Base-by-base conservation (phyloP, 2,797 vertebrate genomes). In the Eidolon dupreanum region DNA sequence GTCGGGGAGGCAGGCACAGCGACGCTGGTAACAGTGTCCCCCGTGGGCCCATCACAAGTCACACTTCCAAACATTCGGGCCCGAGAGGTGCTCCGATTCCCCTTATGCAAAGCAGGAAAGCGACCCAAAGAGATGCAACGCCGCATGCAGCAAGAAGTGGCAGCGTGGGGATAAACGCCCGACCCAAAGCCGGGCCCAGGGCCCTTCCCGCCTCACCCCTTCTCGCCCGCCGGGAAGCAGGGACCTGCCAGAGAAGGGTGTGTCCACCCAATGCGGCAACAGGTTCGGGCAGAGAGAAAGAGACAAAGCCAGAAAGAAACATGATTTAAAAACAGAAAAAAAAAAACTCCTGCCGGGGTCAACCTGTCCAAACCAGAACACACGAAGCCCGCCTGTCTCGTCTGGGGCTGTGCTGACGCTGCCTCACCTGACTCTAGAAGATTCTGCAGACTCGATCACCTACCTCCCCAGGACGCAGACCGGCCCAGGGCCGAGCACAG, bases 401-500 rank as follows among this genome's bases (percentile, higher is more conserved):
- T 6, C 38, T 1, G 43, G 2, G 17, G 61, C 1, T 1, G 22
- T 0, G 31, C 2, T 6, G 33, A 33, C 33, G 59, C 59, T 0
- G 31, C 53, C 82, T 77, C 57, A 41, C 70, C 70, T 16, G 65
- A 53, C 20, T 3, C 66, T 12, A 1, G 36, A 19, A 49, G 73
- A 5, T 10, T 31, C 46, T 3, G n/a, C 55, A 5, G 9, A 7
- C 16, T 9, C 0, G 10, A 4, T 22, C n/a, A 0, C 36, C 90
- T 9, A 0, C 36, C 90, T 9, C 15, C 65, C 28, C 0, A 0
- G 43, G 43, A 10, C 11, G 13, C 2, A 6, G 31, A 28, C 0
- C 3, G 24, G 57, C 70, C 1, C 12, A 1, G 16, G 36, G 65
- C 66, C 3, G 5, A 6, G 24, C 53, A 28, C 1, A 8, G 65